Evolutionary conservation across 2,888 invertebrate genomes (phyloP).

Genomic region (Thecophora atra): DNA sequence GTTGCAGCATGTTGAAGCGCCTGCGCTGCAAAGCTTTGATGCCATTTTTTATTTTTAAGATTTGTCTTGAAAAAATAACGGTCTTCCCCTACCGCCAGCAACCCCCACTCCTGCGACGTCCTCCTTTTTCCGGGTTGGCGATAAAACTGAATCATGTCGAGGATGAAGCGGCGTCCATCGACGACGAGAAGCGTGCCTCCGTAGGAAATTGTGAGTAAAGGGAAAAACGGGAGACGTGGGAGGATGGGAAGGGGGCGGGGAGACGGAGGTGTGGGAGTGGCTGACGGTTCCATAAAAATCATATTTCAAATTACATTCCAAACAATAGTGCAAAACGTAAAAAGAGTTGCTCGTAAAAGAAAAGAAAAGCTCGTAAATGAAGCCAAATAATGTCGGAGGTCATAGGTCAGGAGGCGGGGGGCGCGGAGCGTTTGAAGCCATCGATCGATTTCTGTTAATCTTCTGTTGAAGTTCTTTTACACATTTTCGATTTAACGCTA

Average conservation of each 20-base stretch:
- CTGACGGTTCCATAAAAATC: neutral
- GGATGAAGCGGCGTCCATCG: neutral
- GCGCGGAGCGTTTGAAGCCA: neutral
- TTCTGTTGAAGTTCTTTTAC: neutral
- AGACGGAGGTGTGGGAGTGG: too few relatives aligned
- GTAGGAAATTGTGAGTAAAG: neutral
- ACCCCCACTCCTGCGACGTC: neutral
- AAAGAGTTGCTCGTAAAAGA: too few relatives aligned
- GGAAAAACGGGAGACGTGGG: neutral
- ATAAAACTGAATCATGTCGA: constrained; percentile 11
- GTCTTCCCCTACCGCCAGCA: neutral
- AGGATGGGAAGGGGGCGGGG: neutral
- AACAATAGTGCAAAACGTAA: too few relatives aligned
- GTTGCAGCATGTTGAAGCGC: constrained; percentile 13
- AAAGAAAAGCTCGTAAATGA: neutral
- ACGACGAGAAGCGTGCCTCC: neutral
- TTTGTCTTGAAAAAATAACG: neutral
- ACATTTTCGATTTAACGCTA: too few relatives aligned
- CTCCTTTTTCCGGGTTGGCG: neutral
- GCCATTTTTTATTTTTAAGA: constrained; percentile 3
- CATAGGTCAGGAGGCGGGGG: neutral
- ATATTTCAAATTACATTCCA: too few relatives aligned
- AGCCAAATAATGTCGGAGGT: neutral
- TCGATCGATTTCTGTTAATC: neutral
- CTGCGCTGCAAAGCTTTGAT: constrained; percentile 16